phyloP scores from a whole-genome alignment of 2,113 vertebrate species.

The Aspiorhynchus laticeps region DNA sequence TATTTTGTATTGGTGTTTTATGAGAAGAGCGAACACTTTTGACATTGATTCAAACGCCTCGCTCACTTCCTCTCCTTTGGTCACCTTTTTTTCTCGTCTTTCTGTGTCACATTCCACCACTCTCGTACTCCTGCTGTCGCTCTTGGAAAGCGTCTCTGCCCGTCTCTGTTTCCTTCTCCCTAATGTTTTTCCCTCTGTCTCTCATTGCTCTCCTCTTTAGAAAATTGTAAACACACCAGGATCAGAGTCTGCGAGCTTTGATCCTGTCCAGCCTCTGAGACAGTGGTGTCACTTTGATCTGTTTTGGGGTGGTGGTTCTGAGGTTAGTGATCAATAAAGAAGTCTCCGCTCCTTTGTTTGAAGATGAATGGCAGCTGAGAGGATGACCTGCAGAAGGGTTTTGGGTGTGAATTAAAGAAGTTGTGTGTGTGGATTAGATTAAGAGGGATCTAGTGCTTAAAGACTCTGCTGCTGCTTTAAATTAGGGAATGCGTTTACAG shows the following conservation, averaged over 20 bases:
- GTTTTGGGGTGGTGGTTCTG: slow-evolving; percentile 49
- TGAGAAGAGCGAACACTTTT: slow-evolving; percentile 12
- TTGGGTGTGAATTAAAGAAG: slow-evolving; percentile 49
- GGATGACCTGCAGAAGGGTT: slow-evolving; percentile 48
- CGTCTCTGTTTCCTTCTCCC: slow-evolving; percentile 36
- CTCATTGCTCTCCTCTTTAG: slow-evolving; percentile 67
- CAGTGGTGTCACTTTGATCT: slow-evolving; percentile 59
- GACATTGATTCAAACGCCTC: neutral
- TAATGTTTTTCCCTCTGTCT: slow-evolving; percentile 22
- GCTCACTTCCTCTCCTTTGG: neutral
- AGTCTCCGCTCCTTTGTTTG: slow-evolving; percentile 61
- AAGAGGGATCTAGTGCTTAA: slow-evolving; percentile 7
- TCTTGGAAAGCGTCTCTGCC: slow-evolving; percentile 3
- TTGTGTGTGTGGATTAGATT: slow-evolving; percentile 28
- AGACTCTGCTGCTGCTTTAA: slow-evolving; percentile 34
- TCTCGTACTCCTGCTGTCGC: neutral
- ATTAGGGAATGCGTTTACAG: slow-evolving; percentile 35
- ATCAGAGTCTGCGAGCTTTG: slow-evolving; percentile 66
- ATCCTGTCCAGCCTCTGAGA: slow-evolving; percentile 65
- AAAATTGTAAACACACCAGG: slow-evolving; percentile 60
- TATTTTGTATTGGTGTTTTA: slow-evolving; percentile 14
- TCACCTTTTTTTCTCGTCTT: neutral
- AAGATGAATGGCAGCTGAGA: slow-evolving; percentile 59
- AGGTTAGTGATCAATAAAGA: slow-evolving; percentile 56
- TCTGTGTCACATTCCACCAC: slow-evolving; percentile 7